Evolutionary conservation across 2,888 invertebrate species (phyloP), one percentile per base, ranked within the genome.

Genomic region (Lysandra bellargus): DNA sequence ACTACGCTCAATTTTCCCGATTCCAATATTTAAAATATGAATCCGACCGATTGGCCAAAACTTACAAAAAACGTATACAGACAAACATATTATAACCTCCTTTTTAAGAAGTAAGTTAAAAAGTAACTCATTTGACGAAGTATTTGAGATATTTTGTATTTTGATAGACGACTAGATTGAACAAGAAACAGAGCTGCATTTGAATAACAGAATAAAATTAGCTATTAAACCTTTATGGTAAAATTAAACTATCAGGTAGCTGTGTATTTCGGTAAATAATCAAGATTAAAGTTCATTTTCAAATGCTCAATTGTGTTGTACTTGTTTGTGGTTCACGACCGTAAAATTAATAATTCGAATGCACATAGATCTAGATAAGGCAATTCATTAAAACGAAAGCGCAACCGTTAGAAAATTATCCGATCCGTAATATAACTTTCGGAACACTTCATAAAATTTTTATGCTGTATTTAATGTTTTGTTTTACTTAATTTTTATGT

Each of bases 381-480:
- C 76, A 80, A 81, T 79, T 80, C 78, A 81, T 80, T 80, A 76
- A 40, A 76, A 79, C 57, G 49, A 49, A 76, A 79, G 81, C 73
- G 79, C 76, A 80, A 78, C 78, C 72, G 73, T 80, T 73, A 76
- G 78, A 33, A 80, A 80, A 57, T 77, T 75, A 80, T 78, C 76
- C 30, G 30, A 57, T 33, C 69, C 69, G 14, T 69, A 64, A 64
- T 64, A 69, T 30, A 14, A 14, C 33, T 69, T 84, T 76, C 84
- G 83, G 83, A 84, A 85, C 82, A 82, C 84, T 84, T 82, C 80
- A 80, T 83, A 69, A 69, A 69, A 69, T 1, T 69, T 69, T 69
- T 69, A 69, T 69, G 69, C 33, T 33, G 69, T 17, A 69, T 69
- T 37, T 33, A 69, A 33, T 69, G 33, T 69, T 69, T 69, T 69